A percentile compares a stretch with the other conserved stretches of the same genome.
These are phyloP conservation scores for Peromyscus maniculatus DNA, from an alignment of 2,113 vertebrate species.

Conservation along the genomic window DNA sequence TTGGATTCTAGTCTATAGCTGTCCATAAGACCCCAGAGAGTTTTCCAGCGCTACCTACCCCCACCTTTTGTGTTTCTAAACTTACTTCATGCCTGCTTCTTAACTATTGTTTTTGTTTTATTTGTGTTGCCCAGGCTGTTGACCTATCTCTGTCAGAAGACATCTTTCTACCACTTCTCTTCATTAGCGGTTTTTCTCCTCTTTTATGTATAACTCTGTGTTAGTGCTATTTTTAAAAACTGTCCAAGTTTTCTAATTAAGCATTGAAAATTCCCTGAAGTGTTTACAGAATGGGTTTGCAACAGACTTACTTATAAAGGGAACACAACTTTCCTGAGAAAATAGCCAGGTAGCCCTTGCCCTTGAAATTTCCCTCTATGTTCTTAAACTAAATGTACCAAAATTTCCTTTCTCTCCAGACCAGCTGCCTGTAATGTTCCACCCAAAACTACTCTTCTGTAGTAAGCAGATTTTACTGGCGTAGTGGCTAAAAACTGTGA, in stretches of 20 bases:
- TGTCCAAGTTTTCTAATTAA: slow-evolving; percentile 71
- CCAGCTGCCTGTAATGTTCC: neutral
- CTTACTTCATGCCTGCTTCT: slow-evolving; percentile 3
- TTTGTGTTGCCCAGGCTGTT: neutral
- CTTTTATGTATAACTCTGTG: slow-evolving; percentile 52
- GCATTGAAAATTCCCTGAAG: slow-evolving; percentile 49
- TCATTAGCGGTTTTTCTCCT: neutral
- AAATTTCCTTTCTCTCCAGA: slow-evolving; percentile 29
- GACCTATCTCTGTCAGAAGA: slow-evolving; percentile 8
- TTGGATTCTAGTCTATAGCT: neutral
- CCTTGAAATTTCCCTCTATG: neutral
- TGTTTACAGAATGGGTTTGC: slow-evolving; percentile 18
- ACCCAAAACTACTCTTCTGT: neutral
- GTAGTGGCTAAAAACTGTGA: neutral
- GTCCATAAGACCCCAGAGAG: neutral
- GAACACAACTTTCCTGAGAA: slow-evolving; percentile 50
- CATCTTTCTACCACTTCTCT: slow-evolving; percentile 36
- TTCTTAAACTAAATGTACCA: slow-evolving; percentile 1
- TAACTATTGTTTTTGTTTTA: neutral
- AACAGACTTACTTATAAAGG: slow-evolving; percentile 61
- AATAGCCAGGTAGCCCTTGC: slow-evolving; percentile 24
- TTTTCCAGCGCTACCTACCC: neutral
- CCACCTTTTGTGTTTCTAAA: neutral
- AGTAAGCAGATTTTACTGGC: neutral
- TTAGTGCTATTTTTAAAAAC: slow-evolving; percentile 68